Base-by-base conservation (phyloP, 1,140 invertebrate species). In the Eurosta solidaginis region DNA sequence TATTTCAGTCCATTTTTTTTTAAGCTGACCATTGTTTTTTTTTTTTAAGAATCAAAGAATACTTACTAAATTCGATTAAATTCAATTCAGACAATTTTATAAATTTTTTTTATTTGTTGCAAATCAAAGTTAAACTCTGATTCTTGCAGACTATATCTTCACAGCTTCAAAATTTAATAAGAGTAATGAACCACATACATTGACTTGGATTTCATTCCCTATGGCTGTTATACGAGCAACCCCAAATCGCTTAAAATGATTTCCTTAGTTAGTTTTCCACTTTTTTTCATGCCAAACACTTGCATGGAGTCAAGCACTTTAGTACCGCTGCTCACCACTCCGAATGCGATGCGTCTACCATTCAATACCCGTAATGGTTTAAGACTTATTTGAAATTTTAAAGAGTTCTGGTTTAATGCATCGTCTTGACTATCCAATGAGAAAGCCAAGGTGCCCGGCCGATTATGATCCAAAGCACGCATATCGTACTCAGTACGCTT, bases 301-400 rank as follows among this genome's bases (percentile, higher is more conserved):
- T 68, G 59, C 59, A 85, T 82, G 5, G 54, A 68, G 14, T 80
- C 79, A 63, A 85, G 74, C 7, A 85, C 59, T 63, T 80, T 80
- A 22, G 84, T 45, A 1, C 84, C 84, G 76, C 81, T 84, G 29
- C 83, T 81, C 0, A 83, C 81, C 78, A 85, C 83, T 29, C 82
- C 84, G 29, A 85, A 85, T 5, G 84, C 83, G 12, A 85, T 78
- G 1, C 84, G 78, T 54, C 84, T 80, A 10, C 84, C 84, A 79
- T 85, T 85, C 0, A 85, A 33, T 17, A 81, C 82, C 4, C 82
- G 80, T 17, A 85, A 27, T 7, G 84, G 84, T 59, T 85, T 84
- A 52, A 85, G 84, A 63, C 84, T 85, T 29, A 85, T 80, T 50
- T 82, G 81, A 22, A 85, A 85, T 45, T 81, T 85, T 2, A 85